These are phyloP conservation scores for Gari tellinella DNA, from an alignment of 2,888 invertebrate species.

Conservation along the genomic window DNA sequence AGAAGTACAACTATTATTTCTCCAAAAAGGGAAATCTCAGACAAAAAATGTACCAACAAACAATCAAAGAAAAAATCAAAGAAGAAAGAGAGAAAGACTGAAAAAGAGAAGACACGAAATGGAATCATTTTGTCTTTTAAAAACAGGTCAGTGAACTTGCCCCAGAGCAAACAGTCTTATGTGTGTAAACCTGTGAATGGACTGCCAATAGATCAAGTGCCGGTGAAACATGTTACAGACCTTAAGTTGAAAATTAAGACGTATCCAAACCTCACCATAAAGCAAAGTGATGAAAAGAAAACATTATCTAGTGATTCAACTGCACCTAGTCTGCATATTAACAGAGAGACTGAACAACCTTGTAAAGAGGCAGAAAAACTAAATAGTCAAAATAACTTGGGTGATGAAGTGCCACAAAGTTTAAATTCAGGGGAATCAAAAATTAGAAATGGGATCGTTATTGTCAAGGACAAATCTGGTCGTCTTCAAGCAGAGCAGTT, in stretches of 20 bases:
- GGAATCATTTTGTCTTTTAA: constrained; percentile 52
- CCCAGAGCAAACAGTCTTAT: neutral
- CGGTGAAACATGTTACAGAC: neutral
- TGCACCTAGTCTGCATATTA: no score
- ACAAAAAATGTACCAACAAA: constrained; percentile 8
- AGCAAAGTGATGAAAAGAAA: no score
- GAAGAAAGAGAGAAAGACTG: constrained; percentile 35
- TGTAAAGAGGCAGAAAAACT: no score
- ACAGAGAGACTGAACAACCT: no score
- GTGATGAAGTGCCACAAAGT: no score
- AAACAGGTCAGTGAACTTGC: constrained; percentile 39
- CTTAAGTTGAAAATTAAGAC: constrained; percentile 6
- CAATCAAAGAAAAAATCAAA: constrained; percentile 35
- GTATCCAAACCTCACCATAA: neutral
- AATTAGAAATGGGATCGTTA: constrained; percentile 51
- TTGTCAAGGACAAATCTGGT: constrained; percentile 53
- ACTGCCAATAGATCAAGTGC: no score
- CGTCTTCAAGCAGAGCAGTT: constrained; percentile 46
- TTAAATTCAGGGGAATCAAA: constrained; percentile 2
- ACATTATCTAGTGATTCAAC: no score
- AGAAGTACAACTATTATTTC: constrained; percentile 52
- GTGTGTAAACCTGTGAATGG: neutral
- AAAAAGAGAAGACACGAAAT: constrained; percentile 24
- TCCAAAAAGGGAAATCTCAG: constrained; percentile 16
- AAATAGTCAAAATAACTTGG: no score